Conservation (phyloP, 2,888 invertebrate genomes). For the Eutolmus rufibarbis region DNA sequence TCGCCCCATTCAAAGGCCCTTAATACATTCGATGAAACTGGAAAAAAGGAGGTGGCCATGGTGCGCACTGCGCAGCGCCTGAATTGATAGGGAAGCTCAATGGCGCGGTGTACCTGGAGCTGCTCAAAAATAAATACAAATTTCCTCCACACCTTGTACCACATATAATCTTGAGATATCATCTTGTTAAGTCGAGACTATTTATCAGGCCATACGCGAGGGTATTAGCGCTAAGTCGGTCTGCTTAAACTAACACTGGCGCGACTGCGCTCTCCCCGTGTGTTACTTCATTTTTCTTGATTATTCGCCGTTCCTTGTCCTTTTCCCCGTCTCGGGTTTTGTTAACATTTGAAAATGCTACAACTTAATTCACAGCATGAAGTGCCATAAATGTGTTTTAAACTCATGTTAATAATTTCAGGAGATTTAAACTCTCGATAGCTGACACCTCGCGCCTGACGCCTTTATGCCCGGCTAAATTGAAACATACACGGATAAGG, state of each 20-base stretch:
- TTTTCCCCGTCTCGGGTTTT: conserved; percentile 31
- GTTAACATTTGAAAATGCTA: conserved; percentile 47
- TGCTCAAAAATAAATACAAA: conserved; percentile 46
- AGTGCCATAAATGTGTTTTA: conserved; percentile 62
- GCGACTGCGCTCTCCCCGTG: not conserved
- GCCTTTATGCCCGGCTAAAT: conserved; percentile 5
- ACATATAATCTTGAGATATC: conserved; percentile 50
- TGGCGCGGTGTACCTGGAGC: conserved; percentile 17
- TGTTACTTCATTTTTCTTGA: conserved; percentile 39
- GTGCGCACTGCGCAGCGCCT: not conserved
- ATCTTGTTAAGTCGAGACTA: conserved; percentile 52
- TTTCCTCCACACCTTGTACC: conserved; percentile 49
- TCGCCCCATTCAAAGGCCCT: conserved; percentile 16
- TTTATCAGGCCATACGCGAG: conserved; percentile 42
- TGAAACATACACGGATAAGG: conserved; percentile 27
- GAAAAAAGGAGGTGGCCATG: not conserved
- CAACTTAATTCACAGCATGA: conserved; percentile 62
- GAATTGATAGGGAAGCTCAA: conserved; percentile 28
- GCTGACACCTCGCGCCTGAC: conserved; percentile 37
- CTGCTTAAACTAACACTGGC: conserved; percentile 25
- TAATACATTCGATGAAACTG: conserved; percentile 30
- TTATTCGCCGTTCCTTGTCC: conserved; percentile 25
- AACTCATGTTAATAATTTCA: conserved; percentile 62
- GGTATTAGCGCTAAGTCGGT: conserved; percentile 27
- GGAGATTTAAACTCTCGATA: conserved; percentile 48